These are phyloP conservation scores for Battus philenor DNA, from an alignment of 1,140 invertebrate species.

Conservation along the genomic window DNA sequence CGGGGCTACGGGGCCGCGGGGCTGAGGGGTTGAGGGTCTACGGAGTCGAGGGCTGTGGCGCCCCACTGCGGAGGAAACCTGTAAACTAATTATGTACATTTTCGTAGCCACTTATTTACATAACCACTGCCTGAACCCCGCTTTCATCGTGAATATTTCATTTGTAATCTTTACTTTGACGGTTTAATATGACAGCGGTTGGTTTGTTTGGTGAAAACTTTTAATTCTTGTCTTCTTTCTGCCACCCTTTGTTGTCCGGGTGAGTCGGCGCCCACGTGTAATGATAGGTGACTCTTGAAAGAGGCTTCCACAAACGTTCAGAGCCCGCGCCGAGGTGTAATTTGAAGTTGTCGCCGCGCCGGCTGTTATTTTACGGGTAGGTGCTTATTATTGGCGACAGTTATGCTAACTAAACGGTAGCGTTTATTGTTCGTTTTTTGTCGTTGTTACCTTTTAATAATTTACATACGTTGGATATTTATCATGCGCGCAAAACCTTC, in stretches of 20 bases:
- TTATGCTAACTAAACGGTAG: constrained; percentile 32
- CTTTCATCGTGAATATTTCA: constrained; percentile 75
- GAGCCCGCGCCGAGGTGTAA: constrained; percentile 53
- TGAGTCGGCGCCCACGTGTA: constrained; percentile 48
- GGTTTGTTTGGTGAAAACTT: constrained; percentile 70
- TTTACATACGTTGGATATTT: too few relatives aligned
- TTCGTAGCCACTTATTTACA: constrained; percentile 75
- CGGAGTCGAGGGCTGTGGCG: background rate
- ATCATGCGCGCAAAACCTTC: too few relatives aligned
- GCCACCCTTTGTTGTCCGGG: constrained; percentile 49
- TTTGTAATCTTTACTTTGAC: constrained; percentile 73
- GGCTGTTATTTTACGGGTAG: constrained; percentile 34
- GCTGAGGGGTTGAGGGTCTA: too few relatives aligned
- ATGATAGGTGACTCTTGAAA: constrained; percentile 66
- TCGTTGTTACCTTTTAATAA: background rate
- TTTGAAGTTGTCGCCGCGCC: constrained; percentile 46
- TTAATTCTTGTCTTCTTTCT: constrained; percentile 66
- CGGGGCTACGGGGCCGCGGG: constrained; percentile 37
- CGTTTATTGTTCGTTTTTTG: constrained; percentile 18
- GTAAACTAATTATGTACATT: constrained; percentile 76
- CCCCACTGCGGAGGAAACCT: constrained; percentile 55
- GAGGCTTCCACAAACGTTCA: constrained; percentile 54
- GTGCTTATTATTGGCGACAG: constrained; percentile 49
- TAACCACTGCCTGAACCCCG: constrained; percentile 63
- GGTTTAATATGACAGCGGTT: constrained; percentile 74